Base-by-base conservation (phyloP, 2,888 invertebrate species). In the Macropis europaea region DNA sequence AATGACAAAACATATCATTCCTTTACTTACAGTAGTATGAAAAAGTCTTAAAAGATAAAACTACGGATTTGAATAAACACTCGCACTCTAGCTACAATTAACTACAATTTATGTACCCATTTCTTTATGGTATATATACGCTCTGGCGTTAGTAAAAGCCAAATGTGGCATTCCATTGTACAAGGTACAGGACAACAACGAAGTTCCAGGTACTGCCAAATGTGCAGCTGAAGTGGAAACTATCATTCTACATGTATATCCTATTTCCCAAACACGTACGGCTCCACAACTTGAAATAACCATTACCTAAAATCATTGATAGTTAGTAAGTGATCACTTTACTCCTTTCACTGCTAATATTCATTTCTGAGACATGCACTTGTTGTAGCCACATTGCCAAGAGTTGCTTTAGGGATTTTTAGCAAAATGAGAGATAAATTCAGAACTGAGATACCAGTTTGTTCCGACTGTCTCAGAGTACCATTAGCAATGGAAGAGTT, bases 121-220 rank as follows among this genome's bases (percentile, higher is more conserved):
- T 84, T 95, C 94, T 77, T 93, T 91, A 80, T 95, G 95, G 89
- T 95, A 98, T 64, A 96, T 94, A 86, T 95, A 98, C 1, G 97
- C 95, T 87, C 95, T 94, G 22, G 97, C 96, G 86, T 95, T 96
- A 30, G 94, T 95, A 32, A 98, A 92, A n/a, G 95, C 93, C 75
- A 98, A 92, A 86, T 97, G 92, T 0, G 97, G 97, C 86, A 94
- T 93, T 24, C 96, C 96, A 73, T 95, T 93, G 73, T 95, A 85
- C n/a, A 90, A 67, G 15, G 86, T 87, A 48, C 89, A 90, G 1
- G 87, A 86, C 11, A 89, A 71, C 30, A 90, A 71, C 1, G 88
- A 87, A 1, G 84, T 84, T 28, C 88, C 89, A 9, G 89, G 87
- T 19, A 86, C 81, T 34, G 88, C 87, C 53, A 90, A 82, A 77